phyloP scores from a whole-genome alignment of 1,140 invertebrate species.

The Pteromalus puparum region DNA sequence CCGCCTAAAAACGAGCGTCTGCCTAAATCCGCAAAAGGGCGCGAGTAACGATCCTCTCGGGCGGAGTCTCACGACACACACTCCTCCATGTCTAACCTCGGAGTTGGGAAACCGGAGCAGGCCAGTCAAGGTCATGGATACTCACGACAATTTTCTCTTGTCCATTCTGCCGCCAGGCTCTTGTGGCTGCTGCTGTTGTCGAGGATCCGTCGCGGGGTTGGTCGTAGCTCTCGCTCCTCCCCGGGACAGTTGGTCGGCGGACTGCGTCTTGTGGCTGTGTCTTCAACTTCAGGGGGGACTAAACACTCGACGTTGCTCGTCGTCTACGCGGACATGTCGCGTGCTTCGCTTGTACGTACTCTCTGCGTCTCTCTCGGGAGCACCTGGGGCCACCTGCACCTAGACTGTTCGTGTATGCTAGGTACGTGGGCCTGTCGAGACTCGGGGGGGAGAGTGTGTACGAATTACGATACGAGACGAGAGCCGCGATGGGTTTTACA shows the following conservation, averaged over 20 bases:
- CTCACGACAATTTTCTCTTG: constrained; percentile 78
- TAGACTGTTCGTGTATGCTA: neutral
- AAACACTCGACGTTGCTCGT: neutral
- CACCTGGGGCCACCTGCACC: neutral
- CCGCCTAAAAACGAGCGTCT: neutral
- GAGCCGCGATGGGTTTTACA: neutral
- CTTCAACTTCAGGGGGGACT: neutral
- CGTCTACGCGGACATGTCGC: constrained; percentile 25
- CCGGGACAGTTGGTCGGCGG: neutral
- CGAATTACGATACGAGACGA: no score
- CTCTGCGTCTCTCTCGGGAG: neutral
- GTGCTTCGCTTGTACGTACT: neutral
- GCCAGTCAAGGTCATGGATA: constrained; percentile 52
- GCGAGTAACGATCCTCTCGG: no score
- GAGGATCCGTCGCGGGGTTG: neutral
- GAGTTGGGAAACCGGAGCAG: neutral
- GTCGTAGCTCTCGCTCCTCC: neutral
- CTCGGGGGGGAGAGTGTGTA: no score
- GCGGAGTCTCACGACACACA: no score
- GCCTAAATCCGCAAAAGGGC: neutral
- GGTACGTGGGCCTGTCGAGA: neutral
- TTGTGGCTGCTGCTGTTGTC: constrained; percentile 3
- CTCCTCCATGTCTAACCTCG: no score
- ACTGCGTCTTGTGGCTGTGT: neutral
- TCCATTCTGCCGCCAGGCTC: constrained; percentile 66